Percentiles rank a stretch among this genome's conserved stretches.
Evolutionary conservation across 1,140 invertebrate genomes (phyloP).

Genomic region (Tetranychus cinnabarinus): DNA sequence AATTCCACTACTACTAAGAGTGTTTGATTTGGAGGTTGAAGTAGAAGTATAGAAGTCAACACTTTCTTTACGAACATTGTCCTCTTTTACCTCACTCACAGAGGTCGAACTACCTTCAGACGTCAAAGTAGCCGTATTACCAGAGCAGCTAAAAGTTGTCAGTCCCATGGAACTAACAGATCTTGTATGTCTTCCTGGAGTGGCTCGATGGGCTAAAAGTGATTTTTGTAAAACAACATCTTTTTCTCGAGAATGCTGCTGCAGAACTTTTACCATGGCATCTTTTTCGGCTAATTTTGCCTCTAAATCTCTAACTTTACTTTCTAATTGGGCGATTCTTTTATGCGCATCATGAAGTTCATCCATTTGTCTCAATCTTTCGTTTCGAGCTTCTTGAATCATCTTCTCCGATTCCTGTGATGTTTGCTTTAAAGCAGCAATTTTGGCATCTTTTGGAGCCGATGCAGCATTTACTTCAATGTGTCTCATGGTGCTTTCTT

Average conservation of each 20-base stretch:
- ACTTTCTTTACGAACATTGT: not conserved
- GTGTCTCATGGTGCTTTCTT: conserved; percentile 56
- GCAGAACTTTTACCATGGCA: conserved; percentile 60
- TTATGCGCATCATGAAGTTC: conserved; percentile 53
- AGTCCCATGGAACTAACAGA: conserved; percentile 13
- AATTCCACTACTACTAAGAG: not conserved
- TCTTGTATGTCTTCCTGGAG: conserved; percentile 10
- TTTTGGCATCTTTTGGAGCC: conserved; percentile 56
- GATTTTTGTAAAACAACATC: conserved; percentile 10
- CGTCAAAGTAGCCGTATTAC: not conserved
- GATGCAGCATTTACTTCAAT: conserved; percentile 60
- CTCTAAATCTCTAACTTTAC: conserved; percentile 61
- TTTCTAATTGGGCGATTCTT: conserved; percentile 55
- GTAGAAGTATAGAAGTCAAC: not conserved
- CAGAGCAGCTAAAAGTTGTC: conserved; percentile 3
- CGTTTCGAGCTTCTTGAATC: conserved; percentile 56
- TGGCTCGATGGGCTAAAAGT: conserved; percentile 8
- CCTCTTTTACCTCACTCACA: not conserved
- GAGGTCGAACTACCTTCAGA: conserved; percentile 26
- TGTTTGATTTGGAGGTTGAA: not conserved
- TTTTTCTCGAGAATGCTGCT: conserved; percentile 30
- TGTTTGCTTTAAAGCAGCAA: conserved; percentile 56
- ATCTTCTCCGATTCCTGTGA: conserved; percentile 62
- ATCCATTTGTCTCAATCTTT: conserved; percentile 53
- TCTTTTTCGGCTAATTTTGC: conserved; percentile 64